phyloP scores from a whole-genome alignment of 1,140 invertebrate genomes.

The Drosophila willistoni region DNA sequence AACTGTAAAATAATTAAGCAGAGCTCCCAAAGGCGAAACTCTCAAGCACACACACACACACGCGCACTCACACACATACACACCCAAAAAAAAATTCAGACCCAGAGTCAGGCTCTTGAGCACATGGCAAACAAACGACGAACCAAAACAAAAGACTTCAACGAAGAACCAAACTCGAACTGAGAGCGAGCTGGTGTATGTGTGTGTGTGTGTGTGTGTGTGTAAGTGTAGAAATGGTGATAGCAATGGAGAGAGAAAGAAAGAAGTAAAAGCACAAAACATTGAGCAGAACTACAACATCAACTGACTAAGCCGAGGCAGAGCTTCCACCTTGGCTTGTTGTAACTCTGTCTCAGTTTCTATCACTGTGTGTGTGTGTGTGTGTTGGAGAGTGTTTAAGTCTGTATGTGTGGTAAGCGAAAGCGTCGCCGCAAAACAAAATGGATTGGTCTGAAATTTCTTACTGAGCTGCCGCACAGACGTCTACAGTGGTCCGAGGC shows the following conservation, averaged over 20 bases:
- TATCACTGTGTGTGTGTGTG: slow-evolving; percentile 7
- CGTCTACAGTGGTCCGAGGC: slow-evolving; percentile 77
- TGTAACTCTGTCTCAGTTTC: slow-evolving; percentile 5
- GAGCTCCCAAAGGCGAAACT: slow-evolving; percentile 71
- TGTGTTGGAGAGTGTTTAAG: slow-evolving; percentile 3
- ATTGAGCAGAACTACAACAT: slow-evolving; percentile 33
- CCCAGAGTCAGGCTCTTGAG: slow-evolving; percentile 41
- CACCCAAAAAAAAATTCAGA: slow-evolving; percentile 4
- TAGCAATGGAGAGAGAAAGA: slow-evolving; percentile 53
- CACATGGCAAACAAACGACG: slow-evolving; percentile 68
- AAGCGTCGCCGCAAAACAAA: slow-evolving; percentile 74
- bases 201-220: slow-evolving; percentile 20
- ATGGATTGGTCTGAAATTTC: slow-evolving; percentile 81
- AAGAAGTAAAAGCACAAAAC: slow-evolving; percentile 66
- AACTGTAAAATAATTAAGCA: slow-evolving; percentile 71
- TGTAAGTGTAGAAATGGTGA: slow-evolving; percentile 33
- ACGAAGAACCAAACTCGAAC: slow-evolving; percentile 77
- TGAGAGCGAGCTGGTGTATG: not conserved
- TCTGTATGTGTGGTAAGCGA: slow-evolving; percentile 63
- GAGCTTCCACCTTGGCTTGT: slow-evolving; percentile 24
- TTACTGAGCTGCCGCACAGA: slow-evolving; percentile 82
- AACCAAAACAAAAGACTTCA: slow-evolving; percentile 80
- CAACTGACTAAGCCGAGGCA: slow-evolving; percentile 25
- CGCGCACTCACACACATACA: not conserved
- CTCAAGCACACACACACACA: not conserved